Conservation (phyloP, 2,888 invertebrate species). For the Stenolophus ochropezus region DNA sequence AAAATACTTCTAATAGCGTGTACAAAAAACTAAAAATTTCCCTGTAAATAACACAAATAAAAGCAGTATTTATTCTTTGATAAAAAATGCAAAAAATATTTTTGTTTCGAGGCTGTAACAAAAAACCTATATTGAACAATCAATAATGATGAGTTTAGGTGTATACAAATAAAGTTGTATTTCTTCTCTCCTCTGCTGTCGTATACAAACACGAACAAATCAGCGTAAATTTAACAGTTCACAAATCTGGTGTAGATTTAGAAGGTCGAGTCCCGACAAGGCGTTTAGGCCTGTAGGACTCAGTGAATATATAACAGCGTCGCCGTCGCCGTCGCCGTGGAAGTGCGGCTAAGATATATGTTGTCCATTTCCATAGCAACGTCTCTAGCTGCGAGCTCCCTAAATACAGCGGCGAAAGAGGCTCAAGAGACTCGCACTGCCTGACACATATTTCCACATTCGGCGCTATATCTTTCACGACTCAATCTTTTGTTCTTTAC, state of each 20-base stretch:
- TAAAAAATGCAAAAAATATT: no score
- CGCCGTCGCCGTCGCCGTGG: neutral
- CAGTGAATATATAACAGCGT: neutral
- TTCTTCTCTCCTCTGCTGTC: neutral
- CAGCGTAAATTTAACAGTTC: neutral
- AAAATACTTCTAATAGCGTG: no score
- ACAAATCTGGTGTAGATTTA: neutral
- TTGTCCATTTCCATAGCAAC: conserved; percentile 37
- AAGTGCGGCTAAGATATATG: conserved; percentile 27
- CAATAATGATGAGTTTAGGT: neutral
- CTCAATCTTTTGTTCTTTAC: conserved; percentile 4
- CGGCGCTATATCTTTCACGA: neutral
- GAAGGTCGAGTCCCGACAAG: neutral
- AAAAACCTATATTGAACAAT: neutral
- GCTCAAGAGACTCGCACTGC: neutral
- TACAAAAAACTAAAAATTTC: no score
- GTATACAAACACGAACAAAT: neutral
- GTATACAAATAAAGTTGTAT: neutral
- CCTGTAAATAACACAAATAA: no score
- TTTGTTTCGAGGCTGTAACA: no score
- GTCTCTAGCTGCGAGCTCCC: neutral
- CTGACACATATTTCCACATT: conserved; percentile 20
- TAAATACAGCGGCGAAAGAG: conserved; percentile 10
- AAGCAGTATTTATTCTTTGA: no score
- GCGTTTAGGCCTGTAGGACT: neutral